Evolutionary conservation across 2,113 vertebrate genomes (phyloP), one percentile per base, ranked within the genome.

Genomic region (Oryctolagus cuniculus): DNA sequence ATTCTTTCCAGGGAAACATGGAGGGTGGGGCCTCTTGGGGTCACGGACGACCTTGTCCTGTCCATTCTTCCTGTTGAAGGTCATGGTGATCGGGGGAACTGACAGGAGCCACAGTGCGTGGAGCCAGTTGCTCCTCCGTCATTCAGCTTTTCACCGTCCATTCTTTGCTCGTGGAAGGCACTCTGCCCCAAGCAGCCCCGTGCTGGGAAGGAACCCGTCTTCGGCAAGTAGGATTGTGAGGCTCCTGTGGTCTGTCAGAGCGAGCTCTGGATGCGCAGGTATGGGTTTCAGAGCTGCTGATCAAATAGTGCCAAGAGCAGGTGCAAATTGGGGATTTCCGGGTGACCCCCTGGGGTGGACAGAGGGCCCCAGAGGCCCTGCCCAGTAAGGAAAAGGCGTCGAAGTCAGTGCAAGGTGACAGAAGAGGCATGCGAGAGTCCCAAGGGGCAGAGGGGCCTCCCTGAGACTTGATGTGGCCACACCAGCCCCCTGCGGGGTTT

Each of bases 391-490:
- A 55, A 34, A 16, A 53, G 16, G 10, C 5, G 29, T 64, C 21
- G 2, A 25, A 21, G 16, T 10, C 25, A 0, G 0, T 3, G 15
- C 16, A 51, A 55, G 34, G 51, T 0, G 66, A 21, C 3, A 16
- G 10, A 15, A 2, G 53, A n/a, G 27, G 36, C 29, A 0, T 0
- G 24, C 58, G 17, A 55, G 27, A 34, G 31, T 86, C 36, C 74
- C 63, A 10, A 36, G 75, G 17, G 22, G 22, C 25, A 12, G 34
- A n/a, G 44, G 24, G 53, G 61, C 13, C 10, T 10, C 0, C 5
- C 34, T 29, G 29, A 12, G 6, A 51, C 11, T 51, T 3, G 1
- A 9, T 0, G 11, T 7, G 16, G 15, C 55, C 6, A 38, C 19
- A 16, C n/a, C 38, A 2, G 9, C 24, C 55, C 27, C 29, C 29